phyloP scores from a whole-genome alignment of 2,113 vertebrate species.

The Corythaixoides concolor region DNA sequence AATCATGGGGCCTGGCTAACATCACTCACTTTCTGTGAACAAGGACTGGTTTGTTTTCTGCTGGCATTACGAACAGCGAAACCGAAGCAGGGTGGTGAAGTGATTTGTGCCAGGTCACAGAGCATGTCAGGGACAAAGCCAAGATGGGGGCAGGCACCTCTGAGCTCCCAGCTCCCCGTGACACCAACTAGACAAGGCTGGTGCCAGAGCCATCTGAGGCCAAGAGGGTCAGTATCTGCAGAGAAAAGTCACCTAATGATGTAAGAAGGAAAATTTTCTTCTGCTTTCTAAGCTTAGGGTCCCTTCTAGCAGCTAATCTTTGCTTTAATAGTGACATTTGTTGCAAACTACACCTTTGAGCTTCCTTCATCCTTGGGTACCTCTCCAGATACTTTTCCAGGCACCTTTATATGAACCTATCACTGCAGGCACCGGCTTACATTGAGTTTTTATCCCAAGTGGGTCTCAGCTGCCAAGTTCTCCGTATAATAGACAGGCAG shows the following conservation, averaged over 20 bases:
- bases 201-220: not conserved
- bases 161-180: not conserved
- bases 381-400: not conserved
- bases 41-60: conserved; percentile 19
- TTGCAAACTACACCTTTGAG: not conserved
- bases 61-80: not conserved
- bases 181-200: not conserved
- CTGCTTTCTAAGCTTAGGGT: not conserved
- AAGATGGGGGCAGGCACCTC: not conserved
- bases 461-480: not conserved
- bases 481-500: not conserved
- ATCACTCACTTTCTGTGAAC: not conserved
- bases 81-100: not conserved
- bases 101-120: conserved; percentile 39
- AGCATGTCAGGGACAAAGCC: not conserved
- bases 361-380: not conserved
- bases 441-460: not conserved
- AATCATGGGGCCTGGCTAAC: not conserved
- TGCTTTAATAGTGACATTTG: not conserved
- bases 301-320: not conserved
- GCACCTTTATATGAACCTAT: not conserved
- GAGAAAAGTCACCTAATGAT: not conserved
- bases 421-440: not conserved
- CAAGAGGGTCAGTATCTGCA: not conserved
- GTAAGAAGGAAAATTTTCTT: not conserved